Evolutionary conservation across 2,113 vertebrate species (phyloP).

Genomic region (Macquaria australasica): DNA sequence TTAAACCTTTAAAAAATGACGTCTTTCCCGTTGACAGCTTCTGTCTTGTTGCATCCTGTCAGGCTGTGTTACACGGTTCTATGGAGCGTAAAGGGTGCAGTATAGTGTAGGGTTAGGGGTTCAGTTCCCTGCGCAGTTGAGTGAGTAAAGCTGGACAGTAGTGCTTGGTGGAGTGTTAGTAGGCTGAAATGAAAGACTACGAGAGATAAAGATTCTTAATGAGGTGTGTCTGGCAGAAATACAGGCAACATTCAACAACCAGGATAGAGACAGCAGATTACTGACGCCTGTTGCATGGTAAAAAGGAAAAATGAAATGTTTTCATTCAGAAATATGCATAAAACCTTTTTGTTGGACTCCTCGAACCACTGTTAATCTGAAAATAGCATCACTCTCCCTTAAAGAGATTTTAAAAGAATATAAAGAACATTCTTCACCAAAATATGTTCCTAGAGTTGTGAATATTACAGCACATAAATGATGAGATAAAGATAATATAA

Average conservation of each 20-base stretch:
- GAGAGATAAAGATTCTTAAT: neutral
- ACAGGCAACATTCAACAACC: neutral
- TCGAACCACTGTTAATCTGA: neutral
- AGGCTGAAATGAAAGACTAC: neutral
- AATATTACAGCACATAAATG: neutral
- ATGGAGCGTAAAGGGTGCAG: neutral
- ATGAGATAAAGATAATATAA: neutral
- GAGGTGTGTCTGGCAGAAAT: neutral
- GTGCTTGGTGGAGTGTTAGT: neutral
- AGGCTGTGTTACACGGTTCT: neutral
- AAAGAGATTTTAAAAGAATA: neutral
- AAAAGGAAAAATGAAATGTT: neutral
- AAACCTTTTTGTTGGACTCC: neutral
- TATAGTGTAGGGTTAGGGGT: neutral
- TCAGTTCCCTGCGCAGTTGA: neutral
- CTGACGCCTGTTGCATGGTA: neutral
- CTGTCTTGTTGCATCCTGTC: constrained; percentile 8
- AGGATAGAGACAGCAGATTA: neutral
- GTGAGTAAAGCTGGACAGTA: neutral
- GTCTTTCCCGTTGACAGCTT: neutral
- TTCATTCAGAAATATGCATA: neutral
- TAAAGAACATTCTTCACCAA: neutral
- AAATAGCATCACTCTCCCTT: neutral
- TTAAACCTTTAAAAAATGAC: neutral
- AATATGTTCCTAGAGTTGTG: neutral